phyloP scores from a whole-genome alignment of 1,140 invertebrate genomes.

The Heliconius melpomene region DNA sequence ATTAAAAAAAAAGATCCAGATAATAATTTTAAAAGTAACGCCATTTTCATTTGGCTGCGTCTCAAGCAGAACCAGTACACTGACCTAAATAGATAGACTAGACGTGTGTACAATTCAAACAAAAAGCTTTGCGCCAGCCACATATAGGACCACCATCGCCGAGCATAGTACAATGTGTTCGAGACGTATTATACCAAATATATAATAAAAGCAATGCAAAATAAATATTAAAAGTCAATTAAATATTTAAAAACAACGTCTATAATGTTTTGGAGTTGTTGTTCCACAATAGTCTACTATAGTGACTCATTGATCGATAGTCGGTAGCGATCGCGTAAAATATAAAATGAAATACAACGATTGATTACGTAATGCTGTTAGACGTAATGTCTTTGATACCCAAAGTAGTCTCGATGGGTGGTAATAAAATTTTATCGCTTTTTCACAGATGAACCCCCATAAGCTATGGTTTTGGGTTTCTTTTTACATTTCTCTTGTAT shows the following conservation, averaged over 20 bases:
- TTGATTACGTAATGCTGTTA: not conserved
- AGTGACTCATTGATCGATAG: conserved; percentile 4
- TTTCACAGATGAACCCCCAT: not conserved
- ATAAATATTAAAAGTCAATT: not conserved
- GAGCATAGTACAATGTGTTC: conserved; percentile 4
- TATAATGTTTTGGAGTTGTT: not conserved
- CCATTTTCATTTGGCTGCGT: conserved; percentile 9
- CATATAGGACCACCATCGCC: conserved; percentile 3
- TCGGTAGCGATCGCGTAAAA: not conserved
- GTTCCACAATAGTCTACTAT: not conserved
- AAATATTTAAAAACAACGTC: not conserved
- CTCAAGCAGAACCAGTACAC: not conserved
- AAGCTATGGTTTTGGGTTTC: not conserved
- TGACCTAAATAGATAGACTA: not conserved
- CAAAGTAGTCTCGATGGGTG: not conserved
- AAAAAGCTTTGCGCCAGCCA: conserved; percentile 3
- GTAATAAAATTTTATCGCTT: not conserved
- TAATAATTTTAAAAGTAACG: not conserved
- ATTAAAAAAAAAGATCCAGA: not conserved
- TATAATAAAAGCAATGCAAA: not conserved
- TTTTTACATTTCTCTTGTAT: not conserved
- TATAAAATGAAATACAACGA: not conserved
- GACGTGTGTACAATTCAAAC: not conserved
- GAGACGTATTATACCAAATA: not conserved
- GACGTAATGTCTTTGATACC: not conserved